Base-by-base conservation (phyloP, 2,113 vertebrate genomes). In the Paradisaea rubra region DNA sequence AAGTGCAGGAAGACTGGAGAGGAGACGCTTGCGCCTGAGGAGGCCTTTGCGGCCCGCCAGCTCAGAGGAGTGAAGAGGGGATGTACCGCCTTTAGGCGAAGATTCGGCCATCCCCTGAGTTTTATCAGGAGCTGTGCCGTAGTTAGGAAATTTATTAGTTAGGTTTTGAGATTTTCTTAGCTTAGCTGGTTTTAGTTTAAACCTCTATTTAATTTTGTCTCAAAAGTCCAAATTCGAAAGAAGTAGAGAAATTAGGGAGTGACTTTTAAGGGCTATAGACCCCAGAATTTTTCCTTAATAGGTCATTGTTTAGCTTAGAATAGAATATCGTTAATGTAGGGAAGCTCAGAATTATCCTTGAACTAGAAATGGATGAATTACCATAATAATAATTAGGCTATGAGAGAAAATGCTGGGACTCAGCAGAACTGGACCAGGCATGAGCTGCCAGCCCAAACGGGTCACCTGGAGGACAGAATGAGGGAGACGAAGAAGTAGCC, bases 311-410 rank as follows among this genome's bases (percentile, higher is more conserved):
- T 31, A 14, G 15, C 4, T 31, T 20, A 9, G 21, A 8, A 9
- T 5, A 52, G 18, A 5, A 6, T 28, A 10, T 23, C 23, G 4
- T 14, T 30, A 3, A 30, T 2, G 1, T 23, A 14, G 20, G 5
- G 2, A 9, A 63, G 13, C 22, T 49, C 8, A 7, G 23, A 21
- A 2, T 5, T n/a, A 5, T 22, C 37, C 7, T 28, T 64, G 3
- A 14, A 13, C 6, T 13, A 28, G 23, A 17, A n/a, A 17, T 8
- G 7, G 24, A 10, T 13, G 6, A 64, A 17, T 1, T 10, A 2
- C 17, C 37, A 3, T 22, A 1, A 2, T 5, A 16, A 52, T 5
- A 6, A 28, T 23, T 2, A 22, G 6, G 5, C 2, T 53, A 1
- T 14, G 3, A 18, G 13, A 30, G 33, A 17, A 18, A 53, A 35